A percentile compares a stretch with the other conserved stretches of the same genome.
phyloP scores from a whole-genome alignment of 2,113 vertebrate genomes.

The Equus przewalskii region DNA sequence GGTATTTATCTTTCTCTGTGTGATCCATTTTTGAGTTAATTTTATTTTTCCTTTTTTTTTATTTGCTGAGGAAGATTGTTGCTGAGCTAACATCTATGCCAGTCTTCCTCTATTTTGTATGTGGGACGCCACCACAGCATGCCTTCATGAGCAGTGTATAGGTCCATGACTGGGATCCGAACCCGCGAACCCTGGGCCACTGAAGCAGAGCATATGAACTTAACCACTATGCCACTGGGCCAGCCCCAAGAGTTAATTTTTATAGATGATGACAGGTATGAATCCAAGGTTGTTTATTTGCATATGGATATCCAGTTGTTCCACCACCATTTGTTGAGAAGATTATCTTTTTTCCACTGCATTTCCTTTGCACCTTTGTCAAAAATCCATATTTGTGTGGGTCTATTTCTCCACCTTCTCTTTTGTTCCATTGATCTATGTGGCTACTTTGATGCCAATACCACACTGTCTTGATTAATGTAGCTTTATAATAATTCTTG shows the following conservation, averaged over 20 bases:
- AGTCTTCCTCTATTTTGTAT: no score
- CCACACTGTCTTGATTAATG: not conserved
- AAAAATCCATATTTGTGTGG: not conserved
- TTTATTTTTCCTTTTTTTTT: not conserved
- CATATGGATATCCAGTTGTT: not conserved
- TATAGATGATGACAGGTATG: not conserved
- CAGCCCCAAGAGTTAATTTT: not conserved
- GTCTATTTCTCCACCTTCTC: not conserved
- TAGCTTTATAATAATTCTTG: not conserved
- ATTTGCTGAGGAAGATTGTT: no score
- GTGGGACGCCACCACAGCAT: no score
- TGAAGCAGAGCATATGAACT: no score
- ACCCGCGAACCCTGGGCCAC: no score
- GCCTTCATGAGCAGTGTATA: no score
- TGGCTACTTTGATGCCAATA: not conserved
- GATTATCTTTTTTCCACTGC: not conserved
- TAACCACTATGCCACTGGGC: no score
- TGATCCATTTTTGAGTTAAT: not conserved
- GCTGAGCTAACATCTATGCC: no score
- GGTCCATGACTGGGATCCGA: no score
- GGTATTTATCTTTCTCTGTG: no score
- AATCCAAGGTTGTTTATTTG: not conserved
- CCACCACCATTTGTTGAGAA: not conserved
- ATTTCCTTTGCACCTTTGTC: not conserved
- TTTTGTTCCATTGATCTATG: not conserved